phyloP scores from a whole-genome alignment of 2,113 vertebrate genomes.

The Mobula birostris region DNA sequence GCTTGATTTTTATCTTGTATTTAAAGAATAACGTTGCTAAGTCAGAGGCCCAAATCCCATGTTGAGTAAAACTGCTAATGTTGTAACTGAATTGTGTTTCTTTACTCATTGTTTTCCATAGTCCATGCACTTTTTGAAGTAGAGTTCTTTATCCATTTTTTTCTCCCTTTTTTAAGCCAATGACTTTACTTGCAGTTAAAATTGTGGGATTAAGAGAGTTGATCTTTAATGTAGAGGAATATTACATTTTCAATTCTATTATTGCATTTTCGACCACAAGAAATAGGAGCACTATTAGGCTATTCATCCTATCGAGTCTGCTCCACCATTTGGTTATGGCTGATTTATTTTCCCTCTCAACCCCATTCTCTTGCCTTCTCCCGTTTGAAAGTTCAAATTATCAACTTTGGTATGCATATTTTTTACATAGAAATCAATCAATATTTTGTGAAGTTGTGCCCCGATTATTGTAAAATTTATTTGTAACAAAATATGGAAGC shows the following conservation, averaged over 20 bases:
- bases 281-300: too few species aligned
- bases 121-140: neutral
- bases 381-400: neutral
- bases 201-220: too few species aligned
- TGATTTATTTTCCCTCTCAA: too few species aligned
- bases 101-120: neutral
- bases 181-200: too few species aligned
- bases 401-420: neutral
- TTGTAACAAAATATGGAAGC: constrained; percentile 12
- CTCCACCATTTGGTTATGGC: too few species aligned
- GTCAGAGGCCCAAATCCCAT: neutral
- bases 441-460: neutral
- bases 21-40: neutral
- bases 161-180: too few species aligned
- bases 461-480: neutral
- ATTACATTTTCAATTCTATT: neutral
- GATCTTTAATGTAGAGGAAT: neutral
- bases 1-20: neutral
- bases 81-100: too few species aligned
- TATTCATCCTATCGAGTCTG: too few species aligned
- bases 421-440: neutral
- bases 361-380: too few species aligned
- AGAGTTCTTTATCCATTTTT: neutral
- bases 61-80: too few species aligned
- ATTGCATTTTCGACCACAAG: too few species aligned